Evolutionary conservation across 2,888 invertebrate genomes (phyloP).

Genomic region (Cerastoderma edule): DNA sequence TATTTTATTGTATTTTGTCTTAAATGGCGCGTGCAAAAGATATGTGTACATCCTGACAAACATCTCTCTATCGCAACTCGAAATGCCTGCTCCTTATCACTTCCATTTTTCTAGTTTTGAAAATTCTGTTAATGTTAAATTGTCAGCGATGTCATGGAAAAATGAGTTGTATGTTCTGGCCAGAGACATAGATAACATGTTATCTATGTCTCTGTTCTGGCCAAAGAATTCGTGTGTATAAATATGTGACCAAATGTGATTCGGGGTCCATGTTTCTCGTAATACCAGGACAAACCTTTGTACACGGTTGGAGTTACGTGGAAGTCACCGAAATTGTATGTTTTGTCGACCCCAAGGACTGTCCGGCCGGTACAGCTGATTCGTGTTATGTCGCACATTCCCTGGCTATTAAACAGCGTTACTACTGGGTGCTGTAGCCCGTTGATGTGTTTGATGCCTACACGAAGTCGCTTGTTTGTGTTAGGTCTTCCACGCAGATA

Average conservation of each 20-base stretch:
- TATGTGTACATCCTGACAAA: too few species aligned
- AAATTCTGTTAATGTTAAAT: constrained; percentile 32
- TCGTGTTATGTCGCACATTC: constrained; percentile 42
- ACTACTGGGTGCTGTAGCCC: constrained; percentile 36
- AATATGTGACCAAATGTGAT: constrained; percentile 44
- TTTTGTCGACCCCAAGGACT: constrained; percentile 46
- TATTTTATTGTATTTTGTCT: too few species aligned
- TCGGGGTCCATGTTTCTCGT: constrained; percentile 17
- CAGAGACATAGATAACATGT: too few species aligned
- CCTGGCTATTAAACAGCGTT: constrained; percentile 38
- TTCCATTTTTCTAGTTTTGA: neutral
- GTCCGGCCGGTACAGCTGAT: constrained; percentile 29
- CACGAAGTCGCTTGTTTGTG: constrained; percentile 34
- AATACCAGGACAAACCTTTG: constrained; percentile 31
- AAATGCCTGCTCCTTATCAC: constrained; percentile 7
- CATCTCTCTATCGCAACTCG: neutral
- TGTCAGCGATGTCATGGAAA: constrained; percentile 33
- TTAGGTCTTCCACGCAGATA: constrained; percentile 50
- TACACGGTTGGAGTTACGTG: constrained; percentile 40
- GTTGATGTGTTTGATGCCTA: constrained; percentile 38
- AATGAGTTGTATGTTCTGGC: constrained; percentile 36
- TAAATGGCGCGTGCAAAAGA: too few species aligned
- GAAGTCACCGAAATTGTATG: constrained; percentile 44
- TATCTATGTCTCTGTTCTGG: too few species aligned
- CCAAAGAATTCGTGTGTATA: constrained; percentile 31